A percentile compares a stretch with the other conserved stretches of the same genome.
These are phyloP conservation scores for Apis laboriosa DNA, from an alignment of 1,140 invertebrate species.

Conservation along the genomic window DNA sequence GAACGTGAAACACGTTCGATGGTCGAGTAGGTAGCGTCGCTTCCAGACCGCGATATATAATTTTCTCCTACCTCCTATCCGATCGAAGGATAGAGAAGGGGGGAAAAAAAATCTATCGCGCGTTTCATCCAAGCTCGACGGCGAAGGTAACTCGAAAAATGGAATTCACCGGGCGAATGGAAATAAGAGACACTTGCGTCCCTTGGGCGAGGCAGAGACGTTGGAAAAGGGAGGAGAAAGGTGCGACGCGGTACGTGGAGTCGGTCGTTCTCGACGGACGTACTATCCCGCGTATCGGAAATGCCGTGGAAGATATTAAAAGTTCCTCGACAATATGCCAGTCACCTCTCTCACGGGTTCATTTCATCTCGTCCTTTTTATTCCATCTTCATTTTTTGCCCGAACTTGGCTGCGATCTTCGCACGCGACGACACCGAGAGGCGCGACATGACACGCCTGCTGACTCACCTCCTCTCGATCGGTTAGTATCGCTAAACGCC, in stretches of 20 bases:
- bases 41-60: conserved; percentile 35
- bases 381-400: conserved; percentile 14
- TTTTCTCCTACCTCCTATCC: not conserved
- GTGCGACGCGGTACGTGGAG: conserved; percentile 31
- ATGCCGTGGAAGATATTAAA: conserved; percentile 72
- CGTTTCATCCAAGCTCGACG: conserved; percentile 5
- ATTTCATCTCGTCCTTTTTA: conserved; percentile 20
- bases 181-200: conserved; percentile 44
- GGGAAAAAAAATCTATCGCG: not conserved
- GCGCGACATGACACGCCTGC: not conserved
- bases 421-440: conserved; percentile 12
- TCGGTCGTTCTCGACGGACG: conserved; percentile 67
- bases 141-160: conserved; percentile 22
- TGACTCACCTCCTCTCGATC: conserved; percentile 16
- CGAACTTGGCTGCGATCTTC: not conserved
- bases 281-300: conserved; percentile 61
- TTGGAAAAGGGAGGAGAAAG: conserved; percentile 37
- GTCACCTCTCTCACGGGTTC: conserved; percentile 53
- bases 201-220: conserved; percentile 42
- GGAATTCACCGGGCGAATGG: conserved; percentile 19
- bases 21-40: conserved; percentile 22
- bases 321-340: conserved; percentile 72
- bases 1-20: conserved; percentile 28
- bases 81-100: not conserved
- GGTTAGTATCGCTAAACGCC: conserved; percentile 5